A percentile compares a stretch with the other conserved stretches of the same genome.
Evolutionary conservation across 2,888 invertebrate genomes (phyloP).

Genomic region (Spilarctia lutea): DNA sequence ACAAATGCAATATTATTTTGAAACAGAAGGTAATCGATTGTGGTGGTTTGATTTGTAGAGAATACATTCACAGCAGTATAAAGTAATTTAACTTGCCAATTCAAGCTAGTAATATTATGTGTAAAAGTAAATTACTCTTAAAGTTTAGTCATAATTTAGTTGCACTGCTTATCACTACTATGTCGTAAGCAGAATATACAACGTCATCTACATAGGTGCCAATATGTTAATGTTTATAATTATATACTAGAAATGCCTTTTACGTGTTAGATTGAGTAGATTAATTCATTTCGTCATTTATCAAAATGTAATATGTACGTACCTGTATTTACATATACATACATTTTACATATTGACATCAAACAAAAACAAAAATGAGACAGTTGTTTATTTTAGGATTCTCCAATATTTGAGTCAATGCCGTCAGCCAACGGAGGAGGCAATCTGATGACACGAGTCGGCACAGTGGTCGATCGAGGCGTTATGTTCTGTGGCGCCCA

Average conservation of each 20-base stretch:
- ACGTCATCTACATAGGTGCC: not conserved
- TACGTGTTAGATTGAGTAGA: constrained; percentile 34
- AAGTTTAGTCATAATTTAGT: constrained; percentile 21
- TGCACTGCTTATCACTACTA: constrained; percentile 49
- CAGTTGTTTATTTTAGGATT: constrained; percentile 68
- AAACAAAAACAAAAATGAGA: constrained; percentile 14
- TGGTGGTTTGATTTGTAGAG: constrained; percentile 53
- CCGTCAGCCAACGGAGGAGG: constrained; percentile 66
- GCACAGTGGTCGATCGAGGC: constrained; percentile 80
- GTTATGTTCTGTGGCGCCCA: constrained; percentile 88
- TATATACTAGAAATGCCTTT: constrained; percentile 30
- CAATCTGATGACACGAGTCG: constrained; percentile 68
- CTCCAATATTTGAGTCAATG: constrained; percentile 79
- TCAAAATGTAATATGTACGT: not conserved
- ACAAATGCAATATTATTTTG: constrained; percentile 29
- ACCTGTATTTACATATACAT: not conserved
- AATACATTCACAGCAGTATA: constrained; percentile 36
- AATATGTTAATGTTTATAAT: not conserved
- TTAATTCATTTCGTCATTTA: constrained; percentile 14
- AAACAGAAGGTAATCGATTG: constrained; percentile 46
- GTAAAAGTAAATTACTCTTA: constrained; percentile 15
- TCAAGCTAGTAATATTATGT: constrained; percentile 24
- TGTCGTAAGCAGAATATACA: constrained; percentile 25
- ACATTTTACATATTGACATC: not conserved
- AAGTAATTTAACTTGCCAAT: constrained; percentile 29